phyloP scores from a whole-genome alignment of 2,797 vertebrate species.

The Nasua narica region DNA sequence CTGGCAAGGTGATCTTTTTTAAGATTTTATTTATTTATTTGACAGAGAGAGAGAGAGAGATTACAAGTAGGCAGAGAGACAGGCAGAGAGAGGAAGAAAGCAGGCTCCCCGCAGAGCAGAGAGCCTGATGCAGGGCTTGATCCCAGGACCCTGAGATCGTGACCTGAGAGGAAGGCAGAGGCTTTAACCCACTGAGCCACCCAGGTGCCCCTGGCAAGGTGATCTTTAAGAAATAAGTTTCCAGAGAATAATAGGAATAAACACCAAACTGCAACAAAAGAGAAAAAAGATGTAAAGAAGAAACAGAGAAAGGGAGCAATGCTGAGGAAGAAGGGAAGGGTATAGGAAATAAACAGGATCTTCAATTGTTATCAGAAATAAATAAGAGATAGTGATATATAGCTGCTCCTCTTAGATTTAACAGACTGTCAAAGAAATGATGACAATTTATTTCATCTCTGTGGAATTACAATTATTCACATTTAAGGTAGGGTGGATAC shows the following conservation, averaged over 20 bases:
- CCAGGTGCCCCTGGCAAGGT: not conserved
- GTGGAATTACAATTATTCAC: not conserved
- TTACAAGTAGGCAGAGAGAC: too few relatives aligned
- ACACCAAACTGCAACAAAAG: not conserved
- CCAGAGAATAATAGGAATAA: not conserved
- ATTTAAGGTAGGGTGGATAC: not conserved
- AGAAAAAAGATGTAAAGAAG: not conserved
- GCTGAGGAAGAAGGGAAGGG: not conserved
- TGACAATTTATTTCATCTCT: conserved; percentile 5
- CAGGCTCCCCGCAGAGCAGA: too few relatives aligned
- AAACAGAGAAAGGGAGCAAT: not conserved
- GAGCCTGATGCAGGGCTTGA: too few relatives aligned
- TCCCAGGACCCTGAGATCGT: too few relatives aligned
- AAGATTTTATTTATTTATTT: too few relatives aligned
- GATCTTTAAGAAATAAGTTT: not conserved
- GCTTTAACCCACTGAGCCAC: too few relatives aligned
- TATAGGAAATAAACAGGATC: not conserved
- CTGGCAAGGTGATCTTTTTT: not conserved
- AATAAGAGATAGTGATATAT: not conserved
- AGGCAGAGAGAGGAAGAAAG: too few relatives aligned
- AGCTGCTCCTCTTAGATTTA: not conserved
- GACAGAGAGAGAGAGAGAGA: too few relatives aligned
- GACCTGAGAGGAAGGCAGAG: too few relatives aligned
- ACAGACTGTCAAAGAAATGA: not conserved
- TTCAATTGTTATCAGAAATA: not conserved